Base-by-base conservation (phyloP, 2,797 vertebrate genomes). In the Acrocephalus scirpaceus region DNA sequence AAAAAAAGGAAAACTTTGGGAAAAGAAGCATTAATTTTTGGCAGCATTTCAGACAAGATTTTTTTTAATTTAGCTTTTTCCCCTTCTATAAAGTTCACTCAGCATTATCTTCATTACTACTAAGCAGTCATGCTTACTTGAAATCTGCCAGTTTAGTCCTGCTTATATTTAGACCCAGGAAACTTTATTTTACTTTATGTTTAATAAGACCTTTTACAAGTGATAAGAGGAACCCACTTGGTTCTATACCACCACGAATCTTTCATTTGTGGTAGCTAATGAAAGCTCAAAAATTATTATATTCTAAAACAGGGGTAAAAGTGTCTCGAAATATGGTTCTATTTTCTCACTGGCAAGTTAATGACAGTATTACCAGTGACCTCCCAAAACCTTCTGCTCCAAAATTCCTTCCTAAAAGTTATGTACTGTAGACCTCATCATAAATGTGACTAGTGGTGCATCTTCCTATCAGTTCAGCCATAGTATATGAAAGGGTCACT, bases 201-300 rank as follows among this genome's bases (percentile, higher is more conserved):
- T 86, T 94, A 94, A 82, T 61, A 88, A 93, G 67, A 87, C 32
- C 14, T 96, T 64, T 75, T 79, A 40, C 44, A 93, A 95, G 86
- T 92, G 51, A 83, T 92, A 89, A 48, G 51, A 66, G 94, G 56
- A 92, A 84, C 61, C 70, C 16, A 86, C 27, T 88, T 67, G 65
- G 56, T 83, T 94, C 50, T 50, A 78, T 73, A 69, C 47, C 80
- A 83, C 91, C 66, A 78, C 84, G 92, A 80, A 97, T 85, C 90
- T 96, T 92, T 86, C 70, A 90, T 87, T 95, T 91, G 92, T 92
- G 81, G 92, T 85, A 76, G 56, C 60, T 96, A 93, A 96, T 96
- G 64, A 93, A 94, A 92, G 45, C 78, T 93, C 71, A 94, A 88
- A 93, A 88, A 53, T 51, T 88, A 88, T 79, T 62, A 73, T 26